Evolutionary conservation across 2,797 vertebrate species (phyloP).

Genomic region (Sebastes umbrosus): DNA sequence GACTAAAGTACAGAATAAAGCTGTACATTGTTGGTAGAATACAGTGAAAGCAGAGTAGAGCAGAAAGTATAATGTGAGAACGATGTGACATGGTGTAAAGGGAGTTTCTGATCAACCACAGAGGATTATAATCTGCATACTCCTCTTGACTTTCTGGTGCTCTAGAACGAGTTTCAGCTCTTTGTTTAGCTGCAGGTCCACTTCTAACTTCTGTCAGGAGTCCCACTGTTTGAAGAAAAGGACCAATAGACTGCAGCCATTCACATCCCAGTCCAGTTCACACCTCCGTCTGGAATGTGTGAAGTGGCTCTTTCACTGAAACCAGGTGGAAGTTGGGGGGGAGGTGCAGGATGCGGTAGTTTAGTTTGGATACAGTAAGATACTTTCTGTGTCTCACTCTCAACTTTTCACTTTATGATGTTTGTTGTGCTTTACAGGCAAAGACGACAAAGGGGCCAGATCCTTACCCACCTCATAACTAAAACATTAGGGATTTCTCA

Average conservation of each 20-base stretch:
- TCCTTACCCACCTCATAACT: neutral
- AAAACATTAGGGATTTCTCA: no score
- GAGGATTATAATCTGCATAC: no score
- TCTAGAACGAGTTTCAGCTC: neutral
- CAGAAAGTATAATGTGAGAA: no score
- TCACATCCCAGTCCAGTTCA: slow-evolving; percentile 32
- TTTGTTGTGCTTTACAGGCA: neutral
- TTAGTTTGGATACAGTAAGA: neutral
- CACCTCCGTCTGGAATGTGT: slow-evolving; percentile 64
- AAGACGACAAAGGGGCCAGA: neutral
- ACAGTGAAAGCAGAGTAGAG: no score
- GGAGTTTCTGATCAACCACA: no score
- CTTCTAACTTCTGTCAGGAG: neutral
- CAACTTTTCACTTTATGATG: neutral
- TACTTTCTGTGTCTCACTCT: neutral
- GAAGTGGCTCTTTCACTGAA: slow-evolving; percentile 44
- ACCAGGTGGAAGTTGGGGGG: slow-evolving; percentile 3
- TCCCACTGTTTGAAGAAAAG: neutral
- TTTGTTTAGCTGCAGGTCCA: neutral
- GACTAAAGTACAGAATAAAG: no score
- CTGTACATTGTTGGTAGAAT: no score
- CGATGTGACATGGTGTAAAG: no score
- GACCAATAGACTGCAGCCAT: neutral
- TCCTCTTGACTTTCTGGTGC: neutral
- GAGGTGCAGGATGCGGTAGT: neutral